These are phyloP conservation scores for Ardeotis arabs DNA, from an alignment of 2,113 vertebrate genomes.

Conservation along the genomic window DNA sequence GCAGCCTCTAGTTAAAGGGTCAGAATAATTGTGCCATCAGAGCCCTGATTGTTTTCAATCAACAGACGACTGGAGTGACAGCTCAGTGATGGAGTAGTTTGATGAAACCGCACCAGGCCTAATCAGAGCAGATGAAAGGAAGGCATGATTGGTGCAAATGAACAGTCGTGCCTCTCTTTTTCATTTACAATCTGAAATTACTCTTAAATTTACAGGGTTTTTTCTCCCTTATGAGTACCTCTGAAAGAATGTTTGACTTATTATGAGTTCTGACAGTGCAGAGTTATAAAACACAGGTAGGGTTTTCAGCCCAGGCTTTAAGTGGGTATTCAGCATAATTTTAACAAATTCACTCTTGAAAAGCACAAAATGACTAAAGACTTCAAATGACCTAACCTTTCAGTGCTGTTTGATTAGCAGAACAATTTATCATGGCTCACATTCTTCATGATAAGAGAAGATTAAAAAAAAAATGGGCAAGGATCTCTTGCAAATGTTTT, in stretches of 20 bases:
- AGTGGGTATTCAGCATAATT: slow-evolving; percentile 83
- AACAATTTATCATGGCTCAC: slow-evolving; percentile 65
- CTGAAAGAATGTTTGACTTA: slow-evolving; percentile 88
- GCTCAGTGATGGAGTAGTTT: slow-evolving; percentile 98
- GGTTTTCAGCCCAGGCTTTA: slow-evolving; percentile 78
- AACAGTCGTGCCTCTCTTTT: slow-evolving; percentile 92
- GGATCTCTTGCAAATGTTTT: slow-evolving; percentile 60
- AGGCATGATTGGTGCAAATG: slow-evolving; percentile 99
- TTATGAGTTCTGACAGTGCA: slow-evolving; percentile 88
- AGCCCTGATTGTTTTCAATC: slow-evolving; percentile 99
- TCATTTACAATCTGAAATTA: slow-evolving; percentile 92
- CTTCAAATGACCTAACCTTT: slow-evolving; percentile 79
- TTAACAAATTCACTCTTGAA: slow-evolving; percentile 82
- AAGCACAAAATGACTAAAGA: slow-evolving; percentile 81
- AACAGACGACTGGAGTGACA: slow-evolving; percentile 98
- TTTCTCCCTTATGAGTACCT: slow-evolving; percentile 82
- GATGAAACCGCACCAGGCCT: slow-evolving; percentile 97
- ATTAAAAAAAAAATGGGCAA: slow-evolving; percentile 39
- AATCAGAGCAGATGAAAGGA: slow-evolving; percentile 94
- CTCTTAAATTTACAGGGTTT: slow-evolving; percentile 84
- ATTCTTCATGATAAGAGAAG: slow-evolving; percentile 59
- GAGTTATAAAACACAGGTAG: slow-evolving; percentile 88
- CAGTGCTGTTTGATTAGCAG: slow-evolving; percentile 80
- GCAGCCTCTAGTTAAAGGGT: slow-evolving; percentile 99
- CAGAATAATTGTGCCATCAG: slow-evolving; percentile 99